Evolutionary conservation across 2,888 invertebrate species (phyloP), one percentile per base, ranked within the genome.

Genomic region (Agrotis ipsilon): DNA sequence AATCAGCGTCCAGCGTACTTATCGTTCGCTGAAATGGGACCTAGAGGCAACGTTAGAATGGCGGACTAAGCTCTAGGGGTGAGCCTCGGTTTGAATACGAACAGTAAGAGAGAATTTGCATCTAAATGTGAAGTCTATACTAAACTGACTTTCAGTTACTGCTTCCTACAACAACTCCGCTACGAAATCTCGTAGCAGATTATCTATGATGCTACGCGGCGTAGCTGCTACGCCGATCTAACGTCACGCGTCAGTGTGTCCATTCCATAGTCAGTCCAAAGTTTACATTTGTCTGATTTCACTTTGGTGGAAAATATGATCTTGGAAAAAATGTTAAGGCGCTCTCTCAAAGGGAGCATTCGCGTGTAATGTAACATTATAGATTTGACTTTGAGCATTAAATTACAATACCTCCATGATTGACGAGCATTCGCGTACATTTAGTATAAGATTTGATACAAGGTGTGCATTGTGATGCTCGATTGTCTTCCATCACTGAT

Each of bases 161-260:
- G 57, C 16, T 3, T 11, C 2, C 2, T 21, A 51, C 14, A 51
- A 27, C 27, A 27, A 27, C 2, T 18, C 18, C 4, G 46, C 72
- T 73, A 77, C 54, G 68, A 77, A 18, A 21, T 24, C 6, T 59
- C 72, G 78, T 73, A 77, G 78, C 52, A 32, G n/a, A 46, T 59
- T 0, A 76, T 39, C 24, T 14, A 27, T 16, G 1, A 19, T 54
- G 43, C 78, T 77, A 73, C 77, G 45, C 16, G 4, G 16, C 45
- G 72, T 73, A 73, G 48, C 58, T 7, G 43, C 54, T 69, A 77
- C 77, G 69, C 16, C 9, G 14, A 6, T 19, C 11, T 5, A n/a
- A 27, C 4, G 27, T 27, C 27, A 2, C 4, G 4, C 2, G 32
- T 32, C 3, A 32, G 1, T 9, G 1, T 32, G 32, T 32, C 32